Conservation (phyloP, 2,797 vertebrate genomes). For the Chaenodraco wilsoni region DNA sequence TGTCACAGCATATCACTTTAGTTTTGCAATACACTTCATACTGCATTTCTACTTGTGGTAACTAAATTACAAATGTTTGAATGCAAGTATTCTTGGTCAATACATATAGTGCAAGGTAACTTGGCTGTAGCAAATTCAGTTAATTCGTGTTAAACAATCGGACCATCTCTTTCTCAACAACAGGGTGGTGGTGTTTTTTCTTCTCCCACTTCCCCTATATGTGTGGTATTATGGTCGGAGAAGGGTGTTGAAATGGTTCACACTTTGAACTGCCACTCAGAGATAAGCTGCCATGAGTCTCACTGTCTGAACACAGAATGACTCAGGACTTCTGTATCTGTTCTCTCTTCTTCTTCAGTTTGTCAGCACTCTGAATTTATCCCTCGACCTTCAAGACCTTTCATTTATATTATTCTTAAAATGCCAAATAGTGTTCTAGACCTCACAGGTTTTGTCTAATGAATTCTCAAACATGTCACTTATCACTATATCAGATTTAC, state of each 20-base stretch:
- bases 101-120: background rate
- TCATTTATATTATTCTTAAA: background rate
- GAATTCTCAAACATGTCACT: background rate
- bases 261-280: slow-evolving; percentile 45
- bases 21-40: background rate
- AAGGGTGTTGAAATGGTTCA: slow-evolving; percentile 67
- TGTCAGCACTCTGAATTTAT: background rate
- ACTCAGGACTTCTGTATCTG: slow-evolving; percentile 20
- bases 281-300: slow-evolving; percentile 44
- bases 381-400: background rate
- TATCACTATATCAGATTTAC: no score
- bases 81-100: background rate
- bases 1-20: background rate
- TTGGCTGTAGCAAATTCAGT: slow-evolving; percentile 59
- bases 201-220: slow-evolving; percentile 66
- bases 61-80: background rate
- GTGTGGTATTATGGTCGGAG: slow-evolving; percentile 48
- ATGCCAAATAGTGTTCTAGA: background rate
- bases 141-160: slow-evolving; percentile 41
- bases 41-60: background rate
- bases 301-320: slow-evolving; percentile 2
- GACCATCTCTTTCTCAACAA: slow-evolving; percentile 60
- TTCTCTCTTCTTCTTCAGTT: background rate
- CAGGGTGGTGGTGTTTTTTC: slow-evolving; percentile 41
- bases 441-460: background rate